Evolutionary conservation across 2,888 invertebrate species (phyloP).

Genomic region (Pterostichus madidus): DNA sequence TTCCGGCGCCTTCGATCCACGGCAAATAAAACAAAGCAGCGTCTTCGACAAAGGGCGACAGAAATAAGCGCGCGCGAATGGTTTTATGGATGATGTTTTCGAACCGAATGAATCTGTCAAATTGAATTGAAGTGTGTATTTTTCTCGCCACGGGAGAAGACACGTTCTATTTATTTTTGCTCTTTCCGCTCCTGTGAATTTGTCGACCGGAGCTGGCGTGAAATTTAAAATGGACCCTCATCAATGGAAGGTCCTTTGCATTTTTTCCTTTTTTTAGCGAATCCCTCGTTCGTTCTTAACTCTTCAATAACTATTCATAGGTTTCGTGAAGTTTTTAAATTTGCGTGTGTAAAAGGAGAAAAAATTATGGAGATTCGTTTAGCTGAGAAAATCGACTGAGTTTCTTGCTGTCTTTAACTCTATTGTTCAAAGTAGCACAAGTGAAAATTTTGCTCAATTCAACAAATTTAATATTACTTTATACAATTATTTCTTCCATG

Average conservation of each 20-base stretch:
- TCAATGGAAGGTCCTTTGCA: constrained; percentile 55
- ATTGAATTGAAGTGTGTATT: constrained; percentile 67
- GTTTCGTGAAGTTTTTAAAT: constrained; percentile 33
- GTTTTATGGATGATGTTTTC: constrained; percentile 63
- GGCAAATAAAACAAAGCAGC: constrained; percentile 48
- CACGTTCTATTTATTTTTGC: constrained; percentile 67
- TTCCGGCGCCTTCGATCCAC: constrained; percentile 14
- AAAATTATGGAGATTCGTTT: constrained; percentile 34
- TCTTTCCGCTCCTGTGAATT: constrained; percentile 56
- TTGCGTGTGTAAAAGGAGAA: constrained; percentile 19
- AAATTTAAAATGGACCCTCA: constrained; percentile 66
- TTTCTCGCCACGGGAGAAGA: constrained; percentile 62
- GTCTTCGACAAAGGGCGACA: constrained; percentile 35
- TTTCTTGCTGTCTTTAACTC: background rate
- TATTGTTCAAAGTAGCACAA: background rate
- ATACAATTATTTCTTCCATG: too few species aligned
- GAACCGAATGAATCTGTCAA: constrained; percentile 64
- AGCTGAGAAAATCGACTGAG: constrained; percentile 10
- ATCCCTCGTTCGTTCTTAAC: constrained; percentile 46
- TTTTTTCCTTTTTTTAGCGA: constrained; percentile 32
- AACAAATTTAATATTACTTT: too few species aligned
- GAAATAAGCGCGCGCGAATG: constrained; percentile 51
- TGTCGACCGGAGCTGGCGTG: constrained; percentile 63
- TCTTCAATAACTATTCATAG: constrained; percentile 59
- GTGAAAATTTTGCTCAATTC: too few species aligned